Percentiles rank a stretch among this genome's conserved stretches.
These are phyloP conservation scores for Hippocampus kuda DNA, from an alignment of 2,797 vertebrate genomes.

Conservation along the genomic window DNA sequence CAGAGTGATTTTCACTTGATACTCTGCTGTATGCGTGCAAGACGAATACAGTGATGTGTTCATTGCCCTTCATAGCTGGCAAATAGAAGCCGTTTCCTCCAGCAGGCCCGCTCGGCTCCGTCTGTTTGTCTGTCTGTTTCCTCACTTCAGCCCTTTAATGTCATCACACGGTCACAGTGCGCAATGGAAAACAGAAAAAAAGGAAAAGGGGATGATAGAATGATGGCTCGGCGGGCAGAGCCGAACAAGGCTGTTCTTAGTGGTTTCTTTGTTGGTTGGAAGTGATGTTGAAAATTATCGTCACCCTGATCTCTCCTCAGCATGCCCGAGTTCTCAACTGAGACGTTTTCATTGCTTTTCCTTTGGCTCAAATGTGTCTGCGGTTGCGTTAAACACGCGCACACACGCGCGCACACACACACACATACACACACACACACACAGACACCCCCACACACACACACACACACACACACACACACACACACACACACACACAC, in stretches of 20 bases:
- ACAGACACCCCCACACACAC: too few relatives aligned
- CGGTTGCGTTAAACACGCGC: slow-evolving; percentile 22
- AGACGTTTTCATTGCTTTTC: slow-evolving; percentile 20
- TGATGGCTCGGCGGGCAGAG: slow-evolving; percentile 21
- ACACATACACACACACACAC: too few relatives aligned
- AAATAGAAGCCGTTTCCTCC: background rate
- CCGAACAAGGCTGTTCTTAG: slow-evolving; percentile 42
- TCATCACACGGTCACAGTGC: slow-evolving; percentile 24
- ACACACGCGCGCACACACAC: too few relatives aligned
- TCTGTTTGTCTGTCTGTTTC: background rate
- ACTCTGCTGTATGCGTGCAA: background rate
- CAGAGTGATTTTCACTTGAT: background rate
- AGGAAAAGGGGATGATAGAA: slow-evolving; percentile 33
- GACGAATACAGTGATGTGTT: background rate
- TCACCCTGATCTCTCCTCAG: slow-evolving; percentile 8
- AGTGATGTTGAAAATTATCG: slow-evolving; percentile 13
- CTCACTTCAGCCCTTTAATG: slow-evolving; percentile 9
- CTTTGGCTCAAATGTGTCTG: slow-evolving; percentile 32
- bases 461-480: too few relatives aligned
- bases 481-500: slow-evolving; percentile 9
- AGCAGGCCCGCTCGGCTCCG: background rate
- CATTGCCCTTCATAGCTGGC: background rate
- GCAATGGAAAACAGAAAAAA: slow-evolving; percentile 23
- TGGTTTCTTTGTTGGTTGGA: slow-evolving; percentile 42
- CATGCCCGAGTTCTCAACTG: slow-evolving; percentile 10